A percentile compares a stretch with the other conserved stretches of the same genome.
Evolutionary conservation across 2,888 invertebrate genomes (phyloP).

Genomic region (Macropis europaea): DNA sequence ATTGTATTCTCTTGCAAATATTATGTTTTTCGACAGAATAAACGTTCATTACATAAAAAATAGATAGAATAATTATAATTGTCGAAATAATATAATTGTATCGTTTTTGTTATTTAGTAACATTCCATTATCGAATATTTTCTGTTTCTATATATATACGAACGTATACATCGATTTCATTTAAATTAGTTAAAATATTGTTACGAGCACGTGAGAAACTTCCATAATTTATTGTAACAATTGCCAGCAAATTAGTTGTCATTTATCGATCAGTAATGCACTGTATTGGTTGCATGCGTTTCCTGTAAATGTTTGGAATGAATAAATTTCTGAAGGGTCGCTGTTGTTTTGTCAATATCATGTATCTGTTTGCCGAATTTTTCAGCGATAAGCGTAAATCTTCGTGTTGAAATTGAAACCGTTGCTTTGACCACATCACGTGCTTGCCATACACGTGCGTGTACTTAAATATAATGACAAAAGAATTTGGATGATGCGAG

Average conservation of each 20-base stretch:
- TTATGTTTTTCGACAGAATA: no score
- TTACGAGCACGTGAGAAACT: no score
- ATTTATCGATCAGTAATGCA: not conserved
- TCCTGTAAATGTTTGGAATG: not conserved
- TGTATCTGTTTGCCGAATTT: not conserved
- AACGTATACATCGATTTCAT: no score
- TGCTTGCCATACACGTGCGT: not conserved
- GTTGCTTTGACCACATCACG: not conserved
- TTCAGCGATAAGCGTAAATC: not conserved
- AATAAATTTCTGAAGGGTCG: constrained; percentile 9
- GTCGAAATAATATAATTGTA: no score
- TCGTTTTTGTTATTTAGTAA: no score
- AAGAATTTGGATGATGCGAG: not conserved
- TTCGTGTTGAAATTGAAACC: not conserved
- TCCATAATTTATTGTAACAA: not conserved
- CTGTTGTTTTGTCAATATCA: constrained; percentile 31
- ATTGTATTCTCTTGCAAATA: no score
- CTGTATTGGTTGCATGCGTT: not conserved
- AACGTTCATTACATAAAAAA: no score
- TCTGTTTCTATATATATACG: no score
- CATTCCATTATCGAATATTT: no score
- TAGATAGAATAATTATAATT: no score
- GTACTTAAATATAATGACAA: not conserved
- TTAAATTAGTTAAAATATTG: no score
- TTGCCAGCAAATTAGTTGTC: not conserved